Base-by-base conservation (phyloP, 1,140 invertebrate genomes). In the Leptopilina boulardi region DNA sequence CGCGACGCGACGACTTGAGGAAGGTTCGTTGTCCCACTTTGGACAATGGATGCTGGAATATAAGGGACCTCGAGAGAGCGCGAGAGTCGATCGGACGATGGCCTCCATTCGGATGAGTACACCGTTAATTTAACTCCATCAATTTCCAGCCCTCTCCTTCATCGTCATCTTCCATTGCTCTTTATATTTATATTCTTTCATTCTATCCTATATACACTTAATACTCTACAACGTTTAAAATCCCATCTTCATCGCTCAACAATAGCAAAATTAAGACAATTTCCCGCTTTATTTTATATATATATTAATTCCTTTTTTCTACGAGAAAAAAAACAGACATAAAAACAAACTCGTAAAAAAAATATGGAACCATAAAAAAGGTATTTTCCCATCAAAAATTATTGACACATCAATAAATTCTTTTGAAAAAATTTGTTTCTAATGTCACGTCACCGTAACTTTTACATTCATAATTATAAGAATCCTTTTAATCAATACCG, bases 121-220 rank as follows among this genome's bases (percentile, higher is more conserved):
- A 82, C 81, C 81, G 81, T 83, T 83, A 83, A 47, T 79, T 80
- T 80, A 79, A 82, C 80, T 77, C 73, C 74, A 75, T 75, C 71
- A 23, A 70, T 82, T 82, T 82, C 75, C 76, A 54, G 70, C 59
- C 26, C 59, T 66, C 59, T 34, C 19, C 51, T 34, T 34, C 15
- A 30, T 66, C 26, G 10, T 13, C 59, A 34, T 66, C 15, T 66
- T 26, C 26, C 23, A 15, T 66, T 23, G 10, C 23, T 59, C 54
- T 13, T 59, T 23, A 23, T 59, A 6, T 38, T 38, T 38, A 38
- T 38, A 38, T 13, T 51, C 1, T 19, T 51, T 51, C 47, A 18
- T 19, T 19, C 5, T 19, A 18, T 21, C 18, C 21, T 2, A 18
- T 19, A 1, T 3, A 59, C 21, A 30, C 11, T 66, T 26, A 26